Conservation (phyloP, 2,888 invertebrate species). For the Pelosia muscerda region DNA sequence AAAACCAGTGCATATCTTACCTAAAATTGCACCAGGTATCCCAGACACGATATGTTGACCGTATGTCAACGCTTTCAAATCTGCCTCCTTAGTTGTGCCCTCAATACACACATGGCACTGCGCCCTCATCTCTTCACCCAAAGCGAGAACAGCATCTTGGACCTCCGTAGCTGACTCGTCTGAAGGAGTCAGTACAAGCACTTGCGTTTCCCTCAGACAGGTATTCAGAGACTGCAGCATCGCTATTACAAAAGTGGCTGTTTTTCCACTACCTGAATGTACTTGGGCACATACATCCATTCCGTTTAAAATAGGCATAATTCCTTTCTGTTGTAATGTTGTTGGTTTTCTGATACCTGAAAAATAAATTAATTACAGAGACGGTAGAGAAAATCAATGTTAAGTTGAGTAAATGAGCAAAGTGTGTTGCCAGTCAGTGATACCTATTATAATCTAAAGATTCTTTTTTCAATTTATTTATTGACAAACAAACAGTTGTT, state of each 20-base stretch:
- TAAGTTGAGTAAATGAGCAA: no score
- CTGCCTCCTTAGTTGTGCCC: slow-evolving; percentile 99
- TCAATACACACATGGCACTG: slow-evolving; percentile 99
- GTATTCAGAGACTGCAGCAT: slow-evolving; percentile 97
- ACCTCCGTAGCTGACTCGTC: slow-evolving; percentile 99
- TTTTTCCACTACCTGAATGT: slow-evolving; percentile 99
- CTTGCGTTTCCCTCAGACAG: slow-evolving; percentile 96
- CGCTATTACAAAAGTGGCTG: slow-evolving; percentile 99
- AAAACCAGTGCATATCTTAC: slow-evolving; percentile 59
- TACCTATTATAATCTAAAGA: no score
- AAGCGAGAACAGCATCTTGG: slow-evolving; percentile 98
- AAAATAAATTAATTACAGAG: slow-evolving; percentile 37
- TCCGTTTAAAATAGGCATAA: slow-evolving; percentile 98
- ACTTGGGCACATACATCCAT: slow-evolving; percentile 99
- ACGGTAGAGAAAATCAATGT: slow-evolving; percentile 22
- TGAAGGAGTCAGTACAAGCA: slow-evolving; percentile 97
- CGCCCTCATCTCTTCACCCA: slow-evolving; percentile 99
- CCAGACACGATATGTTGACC: slow-evolving; percentile 99
- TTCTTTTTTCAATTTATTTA: no score
- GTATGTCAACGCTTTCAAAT: slow-evolving; percentile 98
- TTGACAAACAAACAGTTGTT: no score
- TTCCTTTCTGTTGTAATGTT: slow-evolving; percentile 99
- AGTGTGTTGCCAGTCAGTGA: no score
- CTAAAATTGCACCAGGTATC: slow-evolving; percentile 99
- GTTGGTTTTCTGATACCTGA: slow-evolving; percentile 99